Conservation (phyloP, 2,797 vertebrate genomes). For the Botia kubotai region DNA sequence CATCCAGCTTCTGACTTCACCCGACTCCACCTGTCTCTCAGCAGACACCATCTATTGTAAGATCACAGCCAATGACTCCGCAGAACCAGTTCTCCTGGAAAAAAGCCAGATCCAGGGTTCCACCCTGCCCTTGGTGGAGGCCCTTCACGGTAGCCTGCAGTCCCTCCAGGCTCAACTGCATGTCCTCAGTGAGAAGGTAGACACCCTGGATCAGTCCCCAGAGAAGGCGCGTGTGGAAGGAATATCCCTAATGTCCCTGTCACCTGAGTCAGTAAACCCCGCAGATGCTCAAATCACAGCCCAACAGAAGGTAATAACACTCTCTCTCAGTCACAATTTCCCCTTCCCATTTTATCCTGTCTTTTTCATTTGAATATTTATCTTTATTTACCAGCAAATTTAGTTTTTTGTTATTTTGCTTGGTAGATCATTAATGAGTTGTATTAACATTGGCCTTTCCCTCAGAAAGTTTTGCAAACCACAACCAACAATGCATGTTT, state of each 20-base stretch:
- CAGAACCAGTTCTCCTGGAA: slow-evolving; percentile 80
- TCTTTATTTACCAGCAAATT: too few species aligned
- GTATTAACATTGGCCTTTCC: slow-evolving; percentile 49
- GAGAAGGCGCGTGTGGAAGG: slow-evolving; percentile 78
- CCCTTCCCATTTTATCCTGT: slow-evolving; percentile 35
- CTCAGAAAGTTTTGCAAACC: slow-evolving; percentile 64
- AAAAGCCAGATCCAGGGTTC: slow-evolving; percentile 77
- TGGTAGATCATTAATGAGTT: slow-evolving; percentile 68
- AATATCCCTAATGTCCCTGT: slow-evolving; percentile 65
- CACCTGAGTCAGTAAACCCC: slow-evolving; percentile 60
- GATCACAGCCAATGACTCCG: slow-evolving; percentile 82
- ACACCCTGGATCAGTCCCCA: slow-evolving; percentile 73
- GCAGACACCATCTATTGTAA: slow-evolving; percentile 78
- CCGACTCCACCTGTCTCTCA: slow-evolving; percentile 75
- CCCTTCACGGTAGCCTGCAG: slow-evolving; percentile 87
- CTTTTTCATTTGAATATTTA: slow-evolving; percentile 17
- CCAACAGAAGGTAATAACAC: slow-evolving; percentile 84
- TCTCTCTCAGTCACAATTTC: slow-evolving; percentile 31
- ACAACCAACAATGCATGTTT: slow-evolving; percentile 69
- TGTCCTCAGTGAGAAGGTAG: slow-evolving; percentile 85
- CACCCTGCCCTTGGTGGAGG: slow-evolving; percentile 85
- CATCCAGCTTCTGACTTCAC: slow-evolving; percentile 89
- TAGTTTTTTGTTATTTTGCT: slow-evolving; percentile 50
- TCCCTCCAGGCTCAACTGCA: slow-evolving; percentile 89
- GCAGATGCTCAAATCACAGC: slow-evolving; percentile 76